Evolutionary conservation across 2,113 vertebrate genomes (phyloP), one percentile per base, ranked within the genome.

Genomic region (Xiphias gladius): DNA sequence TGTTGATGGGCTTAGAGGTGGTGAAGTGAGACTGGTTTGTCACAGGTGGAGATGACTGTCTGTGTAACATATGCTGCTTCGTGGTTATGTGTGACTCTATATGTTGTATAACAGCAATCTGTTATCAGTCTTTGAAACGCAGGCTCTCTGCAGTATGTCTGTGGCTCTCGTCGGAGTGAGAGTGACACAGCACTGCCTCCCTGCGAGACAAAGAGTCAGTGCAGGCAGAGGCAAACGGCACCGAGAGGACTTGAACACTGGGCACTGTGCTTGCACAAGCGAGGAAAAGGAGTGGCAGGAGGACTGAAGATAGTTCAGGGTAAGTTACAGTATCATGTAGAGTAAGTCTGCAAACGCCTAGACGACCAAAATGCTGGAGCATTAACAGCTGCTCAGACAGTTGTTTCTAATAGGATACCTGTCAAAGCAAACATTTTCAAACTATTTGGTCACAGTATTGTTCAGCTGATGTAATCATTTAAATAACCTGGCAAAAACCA

Each of bases 151-250:
- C 16, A 48, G 72, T 39, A 39, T 67, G 77, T 52, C 50, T 62
- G 66, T 16, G 59, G 30, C 46, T 89, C 69, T 76, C 64, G 43
- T 50, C 62, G 41, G 41, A 28, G 58, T 66, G 84, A 86, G 73
- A 67, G 70, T 82, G 87, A 93, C 94, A 88, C 95, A 91, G 87
- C 91, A 94, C 83, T 94, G 93, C 95, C 95, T 93, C 90, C 95
- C 86, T 89, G 95, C 63, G 94, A 93, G 85, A 63, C 75, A 88
- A 79, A 52, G 55, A 26, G 77, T 89, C 92, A 93, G 57, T 93
- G 86, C 93, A 94, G 73, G 78, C 73, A 48, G 76, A 88, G 58
- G 70, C 52, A 70, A 80, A 78, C 74, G 22, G 22, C 35, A 26
- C 32, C n/a, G 39, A 79, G 55, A 52, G 37, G 63, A 65, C 19